Percentiles rank a stretch among this genome's conserved stretches.
Conservation (phyloP, 2,797 vertebrate genomes). For the Aphelocoma californica region DNA sequence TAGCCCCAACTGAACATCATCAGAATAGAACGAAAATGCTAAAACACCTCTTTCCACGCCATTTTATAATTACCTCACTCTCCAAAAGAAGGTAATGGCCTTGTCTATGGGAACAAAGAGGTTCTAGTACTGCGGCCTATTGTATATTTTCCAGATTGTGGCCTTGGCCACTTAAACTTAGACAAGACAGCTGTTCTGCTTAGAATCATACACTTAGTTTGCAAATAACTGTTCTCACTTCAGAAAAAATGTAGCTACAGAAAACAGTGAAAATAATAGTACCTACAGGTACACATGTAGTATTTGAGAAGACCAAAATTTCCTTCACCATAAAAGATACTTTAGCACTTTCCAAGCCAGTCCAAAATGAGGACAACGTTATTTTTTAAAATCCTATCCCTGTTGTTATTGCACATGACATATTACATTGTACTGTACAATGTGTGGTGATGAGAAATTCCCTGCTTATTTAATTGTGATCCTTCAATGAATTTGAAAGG, state of each 20-base stretch:
- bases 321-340: not conserved
- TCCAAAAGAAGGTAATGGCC: not conserved
- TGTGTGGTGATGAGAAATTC: conserved; percentile 20
- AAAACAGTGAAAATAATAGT: not conserved
- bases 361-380: not conserved
- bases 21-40: not conserved
- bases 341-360: not conserved
- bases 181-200: not conserved
- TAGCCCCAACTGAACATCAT: not conserved
- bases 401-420: conserved; percentile 11
- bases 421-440: conserved; percentile 12
- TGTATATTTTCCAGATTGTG: not conserved
- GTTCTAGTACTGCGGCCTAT: not conserved
- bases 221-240: not conserved
- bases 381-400: not conserved
- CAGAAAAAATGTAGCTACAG: not conserved
- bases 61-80: not conserved
- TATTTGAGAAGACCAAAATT: not conserved
- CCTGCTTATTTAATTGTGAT: conserved; percentile 64
- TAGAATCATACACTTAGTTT: not conserved
- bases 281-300: not conserved
- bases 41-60: not conserved
- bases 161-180: not conserved
- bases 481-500: conserved; percentile 58
- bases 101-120: not conserved